Conservation (phyloP, 2,113 vertebrate species). For the Pseudonaja textilis region DNA sequence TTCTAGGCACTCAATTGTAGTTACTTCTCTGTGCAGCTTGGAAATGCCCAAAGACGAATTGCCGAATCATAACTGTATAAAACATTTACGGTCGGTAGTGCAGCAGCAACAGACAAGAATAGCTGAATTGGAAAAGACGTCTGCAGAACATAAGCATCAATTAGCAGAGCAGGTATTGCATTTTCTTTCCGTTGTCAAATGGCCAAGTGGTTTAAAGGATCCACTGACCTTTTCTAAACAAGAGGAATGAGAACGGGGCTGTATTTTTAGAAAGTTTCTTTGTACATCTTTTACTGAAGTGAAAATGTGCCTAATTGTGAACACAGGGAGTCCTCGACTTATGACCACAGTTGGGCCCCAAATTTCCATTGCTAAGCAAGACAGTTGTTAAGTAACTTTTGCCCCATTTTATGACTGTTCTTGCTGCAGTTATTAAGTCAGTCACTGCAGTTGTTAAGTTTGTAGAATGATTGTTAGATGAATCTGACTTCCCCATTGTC, state of each 20-base stretch:
- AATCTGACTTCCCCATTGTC: background rate
- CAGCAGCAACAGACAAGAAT: slow-evolving; percentile 93
- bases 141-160: slow-evolving; percentile 93
- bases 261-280: background rate
- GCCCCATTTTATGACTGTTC: background rate
- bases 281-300: background rate
- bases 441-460: background rate
- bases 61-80: slow-evolving; percentile 94
- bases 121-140: slow-evolving; percentile 91
- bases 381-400: background rate
- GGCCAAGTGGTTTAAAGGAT: background rate
- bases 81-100: slow-evolving; percentile 88
- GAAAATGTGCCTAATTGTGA: background rate
- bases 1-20: background rate
- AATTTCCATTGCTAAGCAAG: background rate
- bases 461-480: background rate
- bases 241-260: background rate
- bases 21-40: slow-evolving; percentile 69
- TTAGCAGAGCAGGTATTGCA: slow-evolving; percentile 87
- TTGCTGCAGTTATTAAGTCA: background rate
- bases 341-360: background rate
- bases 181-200: rapidly evolving
- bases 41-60: slow-evolving; percentile 98
- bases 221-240: background rate
- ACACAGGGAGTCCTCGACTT: background rate